Evolutionary conservation across 2,888 invertebrate species (phyloP).

Genomic region (Neuroscelio doddi): DNA sequence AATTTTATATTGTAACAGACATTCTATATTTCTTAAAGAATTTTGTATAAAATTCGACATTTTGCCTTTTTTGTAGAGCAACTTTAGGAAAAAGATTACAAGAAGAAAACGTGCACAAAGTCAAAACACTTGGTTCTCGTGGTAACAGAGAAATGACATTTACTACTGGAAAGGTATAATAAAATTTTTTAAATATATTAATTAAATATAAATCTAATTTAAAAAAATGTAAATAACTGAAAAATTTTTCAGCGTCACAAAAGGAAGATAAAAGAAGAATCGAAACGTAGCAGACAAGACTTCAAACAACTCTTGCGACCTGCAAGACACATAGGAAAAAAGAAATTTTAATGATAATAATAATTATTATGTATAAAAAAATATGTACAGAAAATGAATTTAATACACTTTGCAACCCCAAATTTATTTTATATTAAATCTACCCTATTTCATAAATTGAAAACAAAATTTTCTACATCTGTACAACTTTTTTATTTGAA

Average conservation of each 20-base stretch:
- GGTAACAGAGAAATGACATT: constrained; percentile 89
- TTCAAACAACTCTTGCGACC: constrained; percentile 79
- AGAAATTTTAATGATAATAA: constrained; percentile 59
- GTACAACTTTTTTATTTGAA: neutral
- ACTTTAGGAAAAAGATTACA: constrained; percentile 83
- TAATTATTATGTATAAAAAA: constrained; percentile 33
- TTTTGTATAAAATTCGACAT: constrained; percentile 24
- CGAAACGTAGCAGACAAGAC: constrained; percentile 76
- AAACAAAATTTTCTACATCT: neutral
- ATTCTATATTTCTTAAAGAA: neutral
- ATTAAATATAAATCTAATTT: neutral
- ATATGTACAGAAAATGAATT: constrained; percentile 4
- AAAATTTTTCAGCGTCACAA: constrained; percentile 39
- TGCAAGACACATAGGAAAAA: constrained; percentile 70
- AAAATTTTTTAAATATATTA: too few species aligned
- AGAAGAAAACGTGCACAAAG: constrained; percentile 74
- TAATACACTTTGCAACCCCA: neutral
- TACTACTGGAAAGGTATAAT: constrained; percentile 76
- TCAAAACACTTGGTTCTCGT: constrained; percentile 75
- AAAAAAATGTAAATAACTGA: constrained; percentile 6
- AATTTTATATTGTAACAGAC: neutral
- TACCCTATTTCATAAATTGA: neutral
- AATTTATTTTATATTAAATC: neutral
- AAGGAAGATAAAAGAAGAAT: constrained; percentile 46
- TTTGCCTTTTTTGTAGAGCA: constrained; percentile 70